Evolutionary conservation across 2,113 vertebrate genomes (phyloP).

Genomic region (Tonatia bakeri): DNA sequence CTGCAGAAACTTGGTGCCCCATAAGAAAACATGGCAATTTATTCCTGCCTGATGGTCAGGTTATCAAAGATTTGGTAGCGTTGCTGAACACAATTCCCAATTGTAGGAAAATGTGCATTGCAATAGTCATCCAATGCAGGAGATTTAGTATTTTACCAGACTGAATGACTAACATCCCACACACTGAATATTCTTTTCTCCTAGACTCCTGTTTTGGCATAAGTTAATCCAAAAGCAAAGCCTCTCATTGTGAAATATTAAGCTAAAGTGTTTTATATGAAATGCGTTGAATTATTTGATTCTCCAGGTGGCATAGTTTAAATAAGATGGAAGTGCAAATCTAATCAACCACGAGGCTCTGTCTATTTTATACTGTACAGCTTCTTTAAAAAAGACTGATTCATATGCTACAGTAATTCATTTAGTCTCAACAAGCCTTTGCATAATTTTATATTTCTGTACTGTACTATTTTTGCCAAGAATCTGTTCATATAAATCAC

Average conservation of each 20-base stretch:
- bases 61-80: not conserved
- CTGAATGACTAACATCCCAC: not conserved
- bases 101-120: not conserved
- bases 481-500: conserved; percentile 50
- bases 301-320: conserved; percentile 60
- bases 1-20: not conserved
- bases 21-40: not conserved
- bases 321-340: conserved; percentile 61
- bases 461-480: conserved; percentile 49
- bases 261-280: conserved; percentile 45
- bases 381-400: conserved; percentile 52
- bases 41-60: not conserved
- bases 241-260: conserved; percentile 60
- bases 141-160: not conserved
- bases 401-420: conserved; percentile 63
- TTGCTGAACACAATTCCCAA: not conserved
- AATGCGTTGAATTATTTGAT: conserved; percentile 60
- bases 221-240: conserved; percentile 48
- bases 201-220: conserved; percentile 2
- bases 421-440: conserved; percentile 60
- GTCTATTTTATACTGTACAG: conserved; percentile 44
- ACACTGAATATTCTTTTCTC: not conserved
- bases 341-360: conserved; percentile 42
- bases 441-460: conserved; percentile 65
- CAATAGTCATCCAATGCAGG: not conserved